These are phyloP conservation scores for Anser brachyrhynchus DNA, from an alignment of 2,113 vertebrate species.

Conservation along the genomic window DNA sequence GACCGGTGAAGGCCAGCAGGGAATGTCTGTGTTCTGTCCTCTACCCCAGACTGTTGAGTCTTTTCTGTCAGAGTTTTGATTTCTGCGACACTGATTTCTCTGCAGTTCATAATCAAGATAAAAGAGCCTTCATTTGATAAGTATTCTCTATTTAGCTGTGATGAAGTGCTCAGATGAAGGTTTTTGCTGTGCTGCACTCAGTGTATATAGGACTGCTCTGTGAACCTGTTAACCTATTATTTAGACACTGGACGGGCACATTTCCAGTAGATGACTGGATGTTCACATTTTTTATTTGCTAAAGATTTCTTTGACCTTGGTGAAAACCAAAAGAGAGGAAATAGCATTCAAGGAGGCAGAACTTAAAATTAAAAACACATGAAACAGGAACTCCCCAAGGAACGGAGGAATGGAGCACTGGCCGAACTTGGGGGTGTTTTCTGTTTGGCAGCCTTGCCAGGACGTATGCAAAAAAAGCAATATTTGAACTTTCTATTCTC, in stretches of 20 bases:
- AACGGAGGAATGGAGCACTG: slow-evolving; percentile 59
- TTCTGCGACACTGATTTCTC: neutral
- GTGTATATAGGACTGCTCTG: neutral
- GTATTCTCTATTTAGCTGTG: neutral
- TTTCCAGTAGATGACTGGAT: slow-evolving; percentile 62
- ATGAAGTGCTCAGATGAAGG: neutral
- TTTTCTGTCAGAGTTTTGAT: neutral
- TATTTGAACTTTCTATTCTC: slow-evolving; percentile 36
- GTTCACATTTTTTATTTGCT: slow-evolving; percentile 70
- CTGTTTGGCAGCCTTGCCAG: slow-evolving; percentile 13
- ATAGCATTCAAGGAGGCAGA: slow-evolving; percentile 70
- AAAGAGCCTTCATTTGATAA: neutral
- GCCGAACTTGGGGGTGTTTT: slow-evolving; percentile 43
- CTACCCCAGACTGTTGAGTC: neutral
- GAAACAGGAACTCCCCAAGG: slow-evolving; percentile 65
- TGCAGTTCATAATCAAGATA: neutral
- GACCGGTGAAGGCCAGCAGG: fast-evolving
- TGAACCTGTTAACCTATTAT: slow-evolving; percentile 52
- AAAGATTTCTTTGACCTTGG: slow-evolving; percentile 74
- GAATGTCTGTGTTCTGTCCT: neutral
- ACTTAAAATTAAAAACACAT: slow-evolving; percentile 78
- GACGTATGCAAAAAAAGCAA: neutral
- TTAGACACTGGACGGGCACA: slow-evolving; percentile 57
- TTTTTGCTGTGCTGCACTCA: neutral
- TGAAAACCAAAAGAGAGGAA: slow-evolving; percentile 76